Evolutionary conservation across 2,113 vertebrate species (phyloP), one percentile per base, ranked within the genome.

Genomic region (Nesoenas mayeri): DNA sequence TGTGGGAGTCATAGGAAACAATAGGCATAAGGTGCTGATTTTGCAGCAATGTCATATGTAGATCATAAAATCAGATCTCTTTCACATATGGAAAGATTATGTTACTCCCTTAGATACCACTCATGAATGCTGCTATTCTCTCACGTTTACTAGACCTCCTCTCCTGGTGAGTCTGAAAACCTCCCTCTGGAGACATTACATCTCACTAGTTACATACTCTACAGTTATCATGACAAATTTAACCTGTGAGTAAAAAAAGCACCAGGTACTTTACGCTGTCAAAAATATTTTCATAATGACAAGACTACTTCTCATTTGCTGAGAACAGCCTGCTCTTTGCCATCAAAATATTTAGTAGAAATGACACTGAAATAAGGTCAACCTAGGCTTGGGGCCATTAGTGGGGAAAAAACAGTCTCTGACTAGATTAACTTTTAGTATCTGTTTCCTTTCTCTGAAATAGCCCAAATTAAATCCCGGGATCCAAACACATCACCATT

Each of bases 121-220:
- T 17, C 12, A 18, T 7, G 17, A 51, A 2, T 4, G 3, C 5
- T 77, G 79, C 29, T 82, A 18, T 58, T 67, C 11, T 58, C 29
- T 7, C 12, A 22, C 2, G 5, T 29, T 78, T 67, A 24, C 22
- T 18, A 82, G 32, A 57, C 9, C 29, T 64, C 29, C 28, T 64
- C 75, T 81, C 9, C 44, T n/a, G 15, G 29, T 60, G 15, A 72
- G 38, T 28, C 7, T 64, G 47, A 47, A 58, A 75, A 50, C 32
- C 15, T 24, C 34, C n/a, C 6, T 4, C 20, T 0, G 0, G 10
- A 75, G 15, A 64, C 1, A 0, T 54, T 50, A 22, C 13, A 54
- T 64, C n/a, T 70, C 32, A 51, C 9, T 6, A 26, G 22, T 38
- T 87, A 31, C 12, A 18, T 48, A 15, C 19, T 82, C 38, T 24